Evolutionary conservation across 2,888 invertebrate species (phyloP).

Genomic region (Microctonus hyperodae): DNA sequence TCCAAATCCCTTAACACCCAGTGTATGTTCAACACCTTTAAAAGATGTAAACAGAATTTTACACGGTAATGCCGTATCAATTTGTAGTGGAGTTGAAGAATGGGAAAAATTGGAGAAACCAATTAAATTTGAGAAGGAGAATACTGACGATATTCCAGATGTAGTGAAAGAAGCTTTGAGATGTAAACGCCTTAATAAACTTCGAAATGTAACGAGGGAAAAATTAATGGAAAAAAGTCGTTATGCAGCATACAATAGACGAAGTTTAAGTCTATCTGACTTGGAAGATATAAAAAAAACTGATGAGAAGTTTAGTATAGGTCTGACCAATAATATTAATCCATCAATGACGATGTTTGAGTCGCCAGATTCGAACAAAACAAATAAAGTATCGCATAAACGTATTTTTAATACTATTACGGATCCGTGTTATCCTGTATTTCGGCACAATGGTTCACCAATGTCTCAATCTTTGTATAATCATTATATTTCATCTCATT

Average conservation of each 20-base stretch:
- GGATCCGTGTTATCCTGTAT: slow-evolving; percentile 81
- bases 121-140: slow-evolving; percentile 34
- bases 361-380: slow-evolving; percentile 41
- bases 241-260: slow-evolving; percentile 47
- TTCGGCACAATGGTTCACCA: slow-evolving; percentile 76
- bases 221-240: slow-evolving; percentile 41
- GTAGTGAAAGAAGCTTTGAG: slow-evolving; percentile 63
- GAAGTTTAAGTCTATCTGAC: slow-evolving; percentile 70
- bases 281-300: slow-evolving; percentile 70
- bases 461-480: slow-evolving; percentile 78
- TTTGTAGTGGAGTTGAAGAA: slow-evolving; percentile 71
- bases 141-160: slow-evolving; percentile 60
- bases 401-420: slow-evolving; percentile 71
- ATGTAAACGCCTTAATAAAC: slow-evolving; percentile 59
- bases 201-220: slow-evolving; percentile 46
- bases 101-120: slow-evolving; percentile 34
- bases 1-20: slow-evolving; percentile 73
- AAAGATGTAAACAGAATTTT: slow-evolving; percentile 76
- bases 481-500: slow-evolving; percentile 73
- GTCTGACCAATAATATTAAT: not conserved
- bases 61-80: slow-evolving; percentile 76
- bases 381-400: slow-evolving; percentile 32
- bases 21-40: slow-evolving; percentile 81
- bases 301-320: slow-evolving; percentile 58
- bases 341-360: slow-evolving; percentile 51